These are phyloP conservation scores for Parazoanthus swiftii DNA, from an alignment of 92 coral and sea anemone species.

Conservation along the genomic window DNA sequence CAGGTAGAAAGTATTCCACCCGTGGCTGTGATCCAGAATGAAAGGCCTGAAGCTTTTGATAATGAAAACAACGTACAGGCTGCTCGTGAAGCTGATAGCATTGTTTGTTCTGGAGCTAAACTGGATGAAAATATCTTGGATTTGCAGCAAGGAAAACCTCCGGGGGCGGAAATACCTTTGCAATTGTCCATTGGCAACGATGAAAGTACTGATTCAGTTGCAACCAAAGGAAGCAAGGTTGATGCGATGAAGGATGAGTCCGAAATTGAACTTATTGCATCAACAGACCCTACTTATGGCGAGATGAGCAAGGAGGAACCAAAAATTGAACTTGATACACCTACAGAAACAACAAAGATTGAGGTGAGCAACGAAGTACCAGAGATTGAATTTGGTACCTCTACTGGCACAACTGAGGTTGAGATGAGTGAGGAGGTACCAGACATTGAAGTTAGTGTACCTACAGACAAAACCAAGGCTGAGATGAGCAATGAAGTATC, in stretches of 20 bases:
- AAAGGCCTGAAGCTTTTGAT: background rate
- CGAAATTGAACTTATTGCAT: background rate
- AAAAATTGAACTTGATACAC: background rate
- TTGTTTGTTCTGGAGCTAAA: background rate
- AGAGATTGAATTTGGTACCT: background rate
- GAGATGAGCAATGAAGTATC: background rate
- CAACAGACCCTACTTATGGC: background rate
- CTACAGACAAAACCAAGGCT: background rate
- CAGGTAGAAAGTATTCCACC: background rate
- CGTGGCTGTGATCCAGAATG: background rate
- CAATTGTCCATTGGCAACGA: background rate
- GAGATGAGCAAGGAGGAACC: background rate
- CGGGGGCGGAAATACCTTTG: background rate
- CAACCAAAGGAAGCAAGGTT: background rate
- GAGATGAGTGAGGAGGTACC: background rate
- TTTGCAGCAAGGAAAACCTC: background rate
- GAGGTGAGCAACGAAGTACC: background rate
- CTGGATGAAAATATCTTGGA: conserved; percentile 1
- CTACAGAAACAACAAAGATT: background rate
- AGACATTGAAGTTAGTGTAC: background rate
- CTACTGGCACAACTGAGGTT: background rate
- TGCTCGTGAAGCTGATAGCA: background rate
- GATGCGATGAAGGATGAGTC: background rate
- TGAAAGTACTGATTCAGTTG: background rate
- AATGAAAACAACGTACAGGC: background rate